Conservation (phyloP, 2,888 invertebrate species). For the Protodeltote pygarga region DNA sequence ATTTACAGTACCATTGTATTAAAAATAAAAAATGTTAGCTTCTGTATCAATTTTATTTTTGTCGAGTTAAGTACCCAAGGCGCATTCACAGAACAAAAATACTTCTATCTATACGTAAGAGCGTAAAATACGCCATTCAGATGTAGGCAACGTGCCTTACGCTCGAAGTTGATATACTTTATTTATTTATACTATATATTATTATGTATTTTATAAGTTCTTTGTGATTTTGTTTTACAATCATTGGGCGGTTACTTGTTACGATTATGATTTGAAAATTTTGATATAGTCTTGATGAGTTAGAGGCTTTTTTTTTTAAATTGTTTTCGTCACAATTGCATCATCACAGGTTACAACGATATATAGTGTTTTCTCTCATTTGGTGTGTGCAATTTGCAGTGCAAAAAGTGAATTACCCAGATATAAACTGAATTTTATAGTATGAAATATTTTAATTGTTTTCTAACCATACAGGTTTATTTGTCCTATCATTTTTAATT, state of each 20-base stretch:
- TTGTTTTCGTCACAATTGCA: background rate
- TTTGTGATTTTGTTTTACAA: constrained; percentile 57
- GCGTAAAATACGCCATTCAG: constrained; percentile 26
- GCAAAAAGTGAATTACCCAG: no score
- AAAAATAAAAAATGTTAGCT: no score
- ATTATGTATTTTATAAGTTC: constrained; percentile 54
- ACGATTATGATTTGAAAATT: constrained; percentile 37
- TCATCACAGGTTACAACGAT: no score
- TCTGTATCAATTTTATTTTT: no score
- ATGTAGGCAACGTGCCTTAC: constrained; percentile 34
- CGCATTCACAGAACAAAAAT: constrained; percentile 22
- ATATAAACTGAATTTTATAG: no score
- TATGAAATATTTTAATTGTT: no score
- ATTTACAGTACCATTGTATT: no score
- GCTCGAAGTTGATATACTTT: constrained; percentile 45
- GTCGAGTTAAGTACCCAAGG: background rate
- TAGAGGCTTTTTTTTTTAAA: background rate
- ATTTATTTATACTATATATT: constrained; percentile 57
- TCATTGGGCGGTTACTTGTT: constrained; percentile 49
- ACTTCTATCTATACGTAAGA: constrained; percentile 41
- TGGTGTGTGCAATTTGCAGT: no score
- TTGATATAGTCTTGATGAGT: constrained; percentile 47
- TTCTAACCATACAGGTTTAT: no score
- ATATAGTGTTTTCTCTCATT: no score
- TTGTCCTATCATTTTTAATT: no score